These are phyloP conservation scores for Odontamblyopus lacepedii DNA, from an alignment of 2,797 vertebrate species.

Conservation along the genomic window DNA sequence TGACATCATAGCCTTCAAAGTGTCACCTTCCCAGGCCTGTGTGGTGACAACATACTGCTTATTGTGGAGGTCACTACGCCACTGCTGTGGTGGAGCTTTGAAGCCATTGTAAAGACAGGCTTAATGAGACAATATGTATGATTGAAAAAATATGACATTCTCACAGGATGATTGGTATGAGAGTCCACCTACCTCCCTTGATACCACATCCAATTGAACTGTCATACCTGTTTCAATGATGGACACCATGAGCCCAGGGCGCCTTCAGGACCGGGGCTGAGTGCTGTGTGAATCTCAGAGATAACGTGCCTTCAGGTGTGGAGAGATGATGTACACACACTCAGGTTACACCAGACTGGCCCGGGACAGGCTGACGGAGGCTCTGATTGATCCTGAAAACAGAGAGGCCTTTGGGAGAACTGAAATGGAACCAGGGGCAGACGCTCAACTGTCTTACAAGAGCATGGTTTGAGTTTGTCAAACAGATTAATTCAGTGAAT, in stretches of 20 bases:
- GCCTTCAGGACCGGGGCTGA: constrained; percentile 26
- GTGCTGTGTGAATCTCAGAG: constrained; percentile 37
- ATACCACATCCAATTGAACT: constrained; percentile 57
- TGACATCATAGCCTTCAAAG: constrained; percentile 53
- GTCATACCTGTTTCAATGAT: constrained; percentile 61
- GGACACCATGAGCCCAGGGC: constrained; percentile 44
- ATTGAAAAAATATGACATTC: constrained; percentile 55
- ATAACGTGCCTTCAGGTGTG: constrained; percentile 59
- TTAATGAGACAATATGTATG: constrained; percentile 51
- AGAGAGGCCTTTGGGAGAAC: constrained; percentile 66
- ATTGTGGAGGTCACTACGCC: constrained; percentile 51
- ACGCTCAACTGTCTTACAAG: constrained; percentile 57
- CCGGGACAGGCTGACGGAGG: constrained; percentile 59
- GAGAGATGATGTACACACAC: constrained; percentile 53
- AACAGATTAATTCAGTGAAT: neutral
- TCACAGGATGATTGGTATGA: neutral
- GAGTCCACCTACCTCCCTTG: constrained; percentile 32
- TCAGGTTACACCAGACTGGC: constrained; percentile 63
- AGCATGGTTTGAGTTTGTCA: constrained; percentile 33
- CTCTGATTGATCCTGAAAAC: constrained; percentile 69
- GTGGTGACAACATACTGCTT: constrained; percentile 48
- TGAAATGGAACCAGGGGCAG: constrained; percentile 67
- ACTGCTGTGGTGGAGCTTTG: constrained; percentile 58
- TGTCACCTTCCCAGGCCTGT: constrained; percentile 37
- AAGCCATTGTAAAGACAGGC: constrained; percentile 62